Percentiles rank a stretch among this genome's conserved stretches.
These are phyloP conservation scores for Sarcophaga carnaria DNA, from an alignment of 2,888 invertebrate genomes.

Conservation along the genomic window DNA sequence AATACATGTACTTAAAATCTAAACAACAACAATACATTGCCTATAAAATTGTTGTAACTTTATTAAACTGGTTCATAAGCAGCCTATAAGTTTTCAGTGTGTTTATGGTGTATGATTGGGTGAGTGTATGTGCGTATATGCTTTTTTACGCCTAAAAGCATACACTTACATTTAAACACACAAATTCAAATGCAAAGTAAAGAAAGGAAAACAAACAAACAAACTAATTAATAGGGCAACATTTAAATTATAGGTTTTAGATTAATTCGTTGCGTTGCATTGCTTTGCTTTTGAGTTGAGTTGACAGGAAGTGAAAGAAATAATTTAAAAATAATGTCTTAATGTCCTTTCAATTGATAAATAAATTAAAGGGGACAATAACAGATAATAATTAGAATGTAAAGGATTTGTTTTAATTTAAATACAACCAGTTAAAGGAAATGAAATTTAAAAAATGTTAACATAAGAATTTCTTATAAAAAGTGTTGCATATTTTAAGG, in stretches of 20 bases:
- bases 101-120: not conserved
- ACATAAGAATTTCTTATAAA: too few relatives aligned
- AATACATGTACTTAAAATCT: conserved; percentile 16
- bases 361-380: too few relatives aligned
- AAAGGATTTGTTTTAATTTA: too few relatives aligned
- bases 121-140: not conserved
- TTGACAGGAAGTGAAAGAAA: conserved; percentile 8
- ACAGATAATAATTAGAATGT: too few relatives aligned
- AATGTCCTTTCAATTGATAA: too few relatives aligned
- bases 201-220: conserved; percentile 53
- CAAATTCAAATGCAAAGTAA: not conserved
- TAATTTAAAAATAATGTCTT: not conserved
- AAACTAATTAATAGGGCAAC: conserved; percentile 59
- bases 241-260: conserved; percentile 60
- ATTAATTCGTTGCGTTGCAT: conserved; percentile 50
- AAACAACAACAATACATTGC: conserved; percentile 12
- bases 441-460: too few relatives aligned
- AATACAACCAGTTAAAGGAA: too few relatives aligned
- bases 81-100: not conserved
- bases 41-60: conserved; percentile 23
- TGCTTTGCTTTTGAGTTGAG: not conserved
- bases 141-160: conserved; percentile 26
- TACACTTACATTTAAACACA: not conserved
- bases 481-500: too few relatives aligned
- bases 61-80: conserved; percentile 53